Evolutionary conservation across 2,797 vertebrate species (phyloP), one percentile per base, ranked within the genome.

Genomic region (Dendrocincla fuliginosa): DNA sequence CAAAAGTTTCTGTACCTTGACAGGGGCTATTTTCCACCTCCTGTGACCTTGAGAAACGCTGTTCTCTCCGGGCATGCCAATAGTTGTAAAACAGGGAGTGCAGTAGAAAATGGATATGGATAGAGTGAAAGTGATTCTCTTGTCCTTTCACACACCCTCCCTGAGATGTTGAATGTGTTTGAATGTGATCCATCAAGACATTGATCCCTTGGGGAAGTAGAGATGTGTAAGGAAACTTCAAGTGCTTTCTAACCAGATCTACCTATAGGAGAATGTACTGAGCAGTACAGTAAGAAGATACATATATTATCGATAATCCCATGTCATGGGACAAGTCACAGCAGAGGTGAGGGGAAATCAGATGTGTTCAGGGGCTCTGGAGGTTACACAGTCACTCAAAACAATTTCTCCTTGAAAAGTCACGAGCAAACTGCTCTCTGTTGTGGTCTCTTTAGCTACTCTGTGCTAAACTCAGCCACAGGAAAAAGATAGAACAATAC

Each of bases 131-230:
- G 96, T 79, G 98, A 98, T 98, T 98, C 97, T 97, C 98, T 98
- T 98, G 98, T 98, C 98, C 97, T 97, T 97, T 97, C 90, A 96
- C 97, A 97, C 95, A 97, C 94, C 97, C 94, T 97, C 95, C 8
- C 92, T 95, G 98, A 98, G 98, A 98, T 95, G 97, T 97, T 98
- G 98, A 98, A 97, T 97, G 97, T 97, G 97, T 98, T 97, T 97
- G 97, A 98, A 98, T 98, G 98, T 97, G 98, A 98, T 98, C 98
- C 98, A 98, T 99, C 98, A 98, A 97, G 96, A 95, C 97, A 98
- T 98, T 96, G 98, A 98, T 98, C 98, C 96, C 93, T 61, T 97
- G 93, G 80, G 97, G 96, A 97, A 97, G 93, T 44, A 65, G 74
- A 95, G 94, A 97, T 96, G 91, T 83, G 96, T 88, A 92, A 91